These are phyloP conservation scores for Allophyes oxyacanthae DNA, from an alignment of 2,888 invertebrate species.

Conservation along the genomic window DNA sequence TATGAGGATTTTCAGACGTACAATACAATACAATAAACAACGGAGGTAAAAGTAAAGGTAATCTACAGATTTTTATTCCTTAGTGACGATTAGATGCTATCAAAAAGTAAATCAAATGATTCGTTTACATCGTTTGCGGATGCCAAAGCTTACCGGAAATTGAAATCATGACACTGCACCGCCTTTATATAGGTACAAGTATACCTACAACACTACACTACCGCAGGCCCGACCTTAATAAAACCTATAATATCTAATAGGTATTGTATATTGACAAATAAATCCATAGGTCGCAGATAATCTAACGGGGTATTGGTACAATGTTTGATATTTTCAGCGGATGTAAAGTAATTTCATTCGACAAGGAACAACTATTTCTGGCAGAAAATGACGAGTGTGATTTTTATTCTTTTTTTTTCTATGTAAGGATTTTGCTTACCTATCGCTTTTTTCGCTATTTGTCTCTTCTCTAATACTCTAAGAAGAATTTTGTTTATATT, in stretches of 20 bases:
- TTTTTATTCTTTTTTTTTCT: too few species aligned
- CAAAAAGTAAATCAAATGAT: constrained; percentile 53
- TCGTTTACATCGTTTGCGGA: constrained; percentile 42
- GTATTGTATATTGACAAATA: constrained; percentile 44
- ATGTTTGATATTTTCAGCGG: constrained; percentile 31
- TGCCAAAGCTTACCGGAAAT: constrained; percentile 67
- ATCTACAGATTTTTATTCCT: too few species aligned
- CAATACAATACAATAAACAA: background rate
- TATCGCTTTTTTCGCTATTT: too few species aligned
- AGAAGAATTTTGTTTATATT: too few species aligned
- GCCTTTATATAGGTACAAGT: constrained; percentile 10
- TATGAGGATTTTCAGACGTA: too few species aligned
- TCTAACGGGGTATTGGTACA: constrained; percentile 25
- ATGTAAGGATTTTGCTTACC: too few species aligned
- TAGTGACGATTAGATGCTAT: constrained; percentile 28
- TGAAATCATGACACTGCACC: constrained; percentile 71
- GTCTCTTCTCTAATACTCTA: too few species aligned
- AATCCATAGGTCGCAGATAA: constrained; percentile 35
- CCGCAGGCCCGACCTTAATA: constrained; percentile 50
- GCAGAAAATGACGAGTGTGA: too few species aligned
- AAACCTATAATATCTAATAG: constrained; percentile 43
- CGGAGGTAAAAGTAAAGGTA: too few species aligned
- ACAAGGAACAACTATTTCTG: constrained; percentile 13
- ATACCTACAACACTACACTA: constrained; percentile 12
- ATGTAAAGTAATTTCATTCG: constrained; percentile 26